These are phyloP conservation scores for Pipistrellus pipistrellus DNA, from an alignment of 2,797 vertebrate species.

Conservation along the genomic window DNA sequence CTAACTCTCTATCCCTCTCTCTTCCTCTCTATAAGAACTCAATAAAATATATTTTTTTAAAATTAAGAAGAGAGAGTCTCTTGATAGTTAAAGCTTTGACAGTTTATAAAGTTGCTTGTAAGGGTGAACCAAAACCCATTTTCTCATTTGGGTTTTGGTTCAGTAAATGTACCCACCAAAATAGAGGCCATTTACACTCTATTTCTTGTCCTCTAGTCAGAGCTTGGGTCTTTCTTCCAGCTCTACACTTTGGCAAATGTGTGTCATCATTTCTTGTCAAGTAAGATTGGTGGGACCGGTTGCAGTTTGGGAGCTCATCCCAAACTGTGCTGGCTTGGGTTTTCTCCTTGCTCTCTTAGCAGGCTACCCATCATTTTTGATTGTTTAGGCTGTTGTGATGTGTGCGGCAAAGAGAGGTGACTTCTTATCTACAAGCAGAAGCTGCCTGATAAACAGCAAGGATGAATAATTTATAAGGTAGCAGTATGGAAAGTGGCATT, in stretches of 20 bases:
- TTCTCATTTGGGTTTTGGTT: neutral
- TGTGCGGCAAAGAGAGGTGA: conserved; percentile 82
- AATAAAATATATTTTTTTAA: no score
- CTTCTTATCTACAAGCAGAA: conserved; percentile 88
- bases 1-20: no score
- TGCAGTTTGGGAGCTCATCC: conserved; percentile 48
- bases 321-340: conserved; percentile 50
- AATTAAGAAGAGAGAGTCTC: neutral
- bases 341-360: conserved; percentile 54
- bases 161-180: neutral
- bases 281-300: conserved; percentile 62
- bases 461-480: conserved; percentile 89
- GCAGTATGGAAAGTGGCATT: conserved; percentile 85
- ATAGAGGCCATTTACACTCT: neutral
- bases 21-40: no score
- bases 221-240: neutral
- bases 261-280: conserved; percentile 60
- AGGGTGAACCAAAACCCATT: neutral
- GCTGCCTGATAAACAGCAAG: conserved; percentile 86
- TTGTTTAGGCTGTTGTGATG: conserved; percentile 84
- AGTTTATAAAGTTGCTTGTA: neutral
- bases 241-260: neutral
- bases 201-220: neutral
- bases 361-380: conserved; percentile 77
- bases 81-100: neutral